Base-by-base conservation (phyloP, 1,140 invertebrate genomes). In the Drosophila truncata region DNA sequence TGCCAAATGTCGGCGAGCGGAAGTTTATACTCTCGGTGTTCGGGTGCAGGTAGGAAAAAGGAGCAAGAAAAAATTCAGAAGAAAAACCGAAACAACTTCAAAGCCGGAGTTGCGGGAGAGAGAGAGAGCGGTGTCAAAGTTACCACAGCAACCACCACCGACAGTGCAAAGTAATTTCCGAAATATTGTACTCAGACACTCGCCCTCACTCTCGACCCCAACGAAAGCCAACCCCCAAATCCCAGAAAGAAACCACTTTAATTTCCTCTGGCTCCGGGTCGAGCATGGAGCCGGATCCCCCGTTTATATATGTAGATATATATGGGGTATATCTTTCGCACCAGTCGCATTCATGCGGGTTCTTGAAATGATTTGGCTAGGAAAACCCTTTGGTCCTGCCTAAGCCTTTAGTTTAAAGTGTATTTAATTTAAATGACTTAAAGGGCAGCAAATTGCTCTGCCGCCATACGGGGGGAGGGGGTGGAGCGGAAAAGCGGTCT, bases 351-450 rank as follows among this genome's bases (percentile, higher is more conserved):
- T 60, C 58, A 46, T 67, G 61, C 35, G 69, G 41, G 52, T 62
- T 78, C 29, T 67, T 37, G 23, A 47, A 46, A 49, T 61, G 59
- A 82, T 82, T 62, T 55, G 25, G 58, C 41, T 39, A 33, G 27
- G 64, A 58, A 76, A 52, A 27, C 63, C 63, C 31, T 61, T 62
- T 42, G 13, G 11, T 33, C 61, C 37, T 37, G 42, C 63, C 42
- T 73, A 54, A 60, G 63, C 61, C 52, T 65, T 69, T 65, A 84
- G 62, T 88, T 80, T 84, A 75, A 88, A 87, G 80, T 88, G 73
- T 88, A 64, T 90, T 88, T 87, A 84, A 87, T 87, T 87, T 88
- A 90, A 88, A 88, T 90, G 80, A 74, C 84, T 88, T 55, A 74
- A 84, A 70, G 80, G 84, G 59, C 77, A 66, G 74, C 60, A 64